Evolutionary conservation across 2,888 invertebrate species (phyloP), one percentile per base, ranked within the genome.

Genomic region (Hirtodrosophila trivittata): DNA sequence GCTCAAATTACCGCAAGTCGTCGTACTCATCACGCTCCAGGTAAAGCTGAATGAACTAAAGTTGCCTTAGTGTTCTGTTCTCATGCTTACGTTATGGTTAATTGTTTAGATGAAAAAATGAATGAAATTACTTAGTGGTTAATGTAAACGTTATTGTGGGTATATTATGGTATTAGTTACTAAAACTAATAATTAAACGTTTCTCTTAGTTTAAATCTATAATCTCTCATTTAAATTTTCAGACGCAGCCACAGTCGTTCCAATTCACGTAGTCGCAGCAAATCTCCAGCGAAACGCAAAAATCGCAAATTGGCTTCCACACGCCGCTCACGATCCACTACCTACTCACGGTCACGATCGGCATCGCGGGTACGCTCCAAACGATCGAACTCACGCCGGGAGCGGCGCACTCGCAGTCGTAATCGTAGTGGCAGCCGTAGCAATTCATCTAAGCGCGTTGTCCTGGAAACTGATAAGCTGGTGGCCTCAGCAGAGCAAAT

Each of bases 231-330:
- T 10, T 0, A 9, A 16, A 46, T 39, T 35, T 75, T 35, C 38
- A 80, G 78, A 18, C 87, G 89, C 21, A 87, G 88, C 7, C 86
- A 87, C n/a, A 89, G 90, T 25, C 88, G 89, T 41, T 26, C 86
- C 1, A 69, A 68, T 46, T 91, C 90, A 6, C 88, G 91, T 1
- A 82, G 85, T 46, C 85, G 77, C 12, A 82, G 87, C 35, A 81
- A 84, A 47, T 60, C 85, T 5, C 68, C 87, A 9, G 50, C 62
- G 2, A 81, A 78, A 49, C 85, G 87, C 16, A 76, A 71, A 8
- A 89, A 83, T 30, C 87, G 84, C 18, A 89, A 89, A 55, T 58
- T 90, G 10, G 90, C 87, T 0, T 90, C 90, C 0, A 90, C 89
- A 1, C 80, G 89, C 9, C 83, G 89, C 14, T 90, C 90, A 1